Evolutionary conservation across 2,113 vertebrate genomes (phyloP), one percentile per base, ranked within the genome.

Genomic region (Nematolebias whitei): DNA sequence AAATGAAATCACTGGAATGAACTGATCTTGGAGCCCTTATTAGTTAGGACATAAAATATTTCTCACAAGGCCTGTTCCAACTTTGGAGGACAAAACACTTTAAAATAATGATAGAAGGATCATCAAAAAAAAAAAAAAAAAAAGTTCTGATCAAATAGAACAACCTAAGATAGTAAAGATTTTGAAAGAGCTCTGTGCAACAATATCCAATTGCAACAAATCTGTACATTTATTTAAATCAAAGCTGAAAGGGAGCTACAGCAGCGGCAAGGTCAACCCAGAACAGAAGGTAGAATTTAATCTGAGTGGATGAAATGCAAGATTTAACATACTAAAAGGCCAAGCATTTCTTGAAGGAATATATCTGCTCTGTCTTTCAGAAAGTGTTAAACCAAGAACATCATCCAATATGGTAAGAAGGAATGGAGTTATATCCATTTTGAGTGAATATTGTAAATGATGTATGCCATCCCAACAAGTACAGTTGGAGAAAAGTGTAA

Each of bases 181-280:
- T 41, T 48, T 16, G 19, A 29, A 14, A 16, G 26, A n/a, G 29
- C 63, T 59, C 32, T 12, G 41, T 10, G 49, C 23, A 59, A 63
- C 24, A 38, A 20, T 6, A 52, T 12, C 20, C 32, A n/a, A 18
- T 16, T 55, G 18, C 50, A 57, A 49, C 5, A 8, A 20, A 67
- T 54, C 26, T n/a, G 18, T 39, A 15, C 11, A 68, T 24, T 43
- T 38, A 23, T 39, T 44, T 26, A 2, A n/a, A 66, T 59, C 22
- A 32, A 24, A 3, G 23, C 5, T 55, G 29, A 38, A 26, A 50
- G 20, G n/a, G n/a, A n/a, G n/a, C n/a, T n/a, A 20, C 43, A 66
- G 23, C 20, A 47, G 22, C n/a, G 51, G 61, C 47, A 74, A 65
- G 81, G 53, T 78, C 70, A 62, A 39, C 45, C 8, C 48, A 2